Conservation (phyloP, 2,113 vertebrate genomes). For the Odontophorus gujanensis region DNA sequence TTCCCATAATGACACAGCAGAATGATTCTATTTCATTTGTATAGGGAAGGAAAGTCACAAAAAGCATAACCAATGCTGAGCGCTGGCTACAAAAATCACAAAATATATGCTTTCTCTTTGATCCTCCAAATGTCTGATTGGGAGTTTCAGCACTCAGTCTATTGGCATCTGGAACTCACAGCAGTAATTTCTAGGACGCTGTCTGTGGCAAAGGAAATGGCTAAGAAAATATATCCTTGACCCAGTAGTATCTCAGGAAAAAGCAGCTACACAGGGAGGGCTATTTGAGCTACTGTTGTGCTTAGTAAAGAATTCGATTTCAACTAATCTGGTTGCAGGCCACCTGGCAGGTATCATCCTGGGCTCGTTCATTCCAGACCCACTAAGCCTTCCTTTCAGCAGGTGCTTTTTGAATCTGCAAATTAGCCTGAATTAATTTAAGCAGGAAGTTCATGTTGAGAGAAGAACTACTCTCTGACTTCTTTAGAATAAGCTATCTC, state of each 20-base stretch:
- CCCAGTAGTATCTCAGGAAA: not conserved
- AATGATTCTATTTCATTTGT: not conserved
- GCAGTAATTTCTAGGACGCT: not conserved
- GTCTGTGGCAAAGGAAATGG: not conserved
- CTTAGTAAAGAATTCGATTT: conserved; percentile 4
- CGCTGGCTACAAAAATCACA: not conserved
- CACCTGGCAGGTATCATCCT: conserved; percentile 28
- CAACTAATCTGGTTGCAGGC: conserved; percentile 23
- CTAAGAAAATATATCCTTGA: not conserved
- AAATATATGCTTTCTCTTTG: not conserved
- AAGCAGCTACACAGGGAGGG: not conserved
- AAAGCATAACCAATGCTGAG: fast-evolving
- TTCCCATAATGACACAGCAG: fast-evolving
- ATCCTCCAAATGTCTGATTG: not conserved
- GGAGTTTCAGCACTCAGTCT: not conserved
- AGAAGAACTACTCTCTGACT: not conserved
- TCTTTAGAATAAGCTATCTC: conserved; percentile 12
- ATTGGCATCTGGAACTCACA: not conserved
- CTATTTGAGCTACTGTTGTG: not conserved
- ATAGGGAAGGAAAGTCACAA: not conserved
- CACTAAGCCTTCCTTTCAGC: conserved; percentile 49
- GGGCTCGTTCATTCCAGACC: not conserved
- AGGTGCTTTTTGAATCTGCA: not conserved
- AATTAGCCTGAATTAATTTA: conserved; percentile 39
- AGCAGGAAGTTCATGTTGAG: not conserved